Conservation (phyloP, 2,888 invertebrate genomes). For the Clivina fossor region DNA sequence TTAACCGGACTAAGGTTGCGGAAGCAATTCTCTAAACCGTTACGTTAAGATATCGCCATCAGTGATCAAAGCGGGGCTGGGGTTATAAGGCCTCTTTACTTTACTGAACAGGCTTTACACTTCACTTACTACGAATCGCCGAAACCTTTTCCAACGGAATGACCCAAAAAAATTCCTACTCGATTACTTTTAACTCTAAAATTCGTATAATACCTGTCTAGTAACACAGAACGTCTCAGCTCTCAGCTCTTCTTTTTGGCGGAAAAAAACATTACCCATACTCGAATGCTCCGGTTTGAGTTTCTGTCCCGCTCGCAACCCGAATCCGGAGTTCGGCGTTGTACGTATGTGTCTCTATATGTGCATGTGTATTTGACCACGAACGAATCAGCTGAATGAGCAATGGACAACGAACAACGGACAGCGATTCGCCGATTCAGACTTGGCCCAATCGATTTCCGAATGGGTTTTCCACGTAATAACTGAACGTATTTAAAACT, state of each 20-base stretch:
- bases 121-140: slow-evolving; percentile 20
- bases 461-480: slow-evolving; percentile 3
- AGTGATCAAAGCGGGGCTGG: slow-evolving; percentile 24
- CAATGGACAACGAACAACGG: too few relatives aligned
- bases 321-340: too few relatives aligned
- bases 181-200: slow-evolving; percentile 26
- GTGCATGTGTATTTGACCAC: too few relatives aligned
- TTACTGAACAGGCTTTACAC: slow-evolving; percentile 26
- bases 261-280: too few relatives aligned
- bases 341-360: too few relatives aligned
- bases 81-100: too few relatives aligned
- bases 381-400: too few relatives aligned
- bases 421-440: too few relatives aligned
- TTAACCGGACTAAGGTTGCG: slow-evolving; percentile 22
- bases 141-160: slow-evolving; percentile 25
- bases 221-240: slow-evolving; percentile 5
- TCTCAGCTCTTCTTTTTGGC: slow-evolving; percentile 4
- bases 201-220: slow-evolving; percentile 16
- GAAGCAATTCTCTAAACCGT: slow-evolving; percentile 26
- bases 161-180: slow-evolving; percentile 21
- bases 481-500: slow-evolving; percentile 1
- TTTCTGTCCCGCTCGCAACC: too few relatives aligned
- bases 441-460: slow-evolving; percentile 10
- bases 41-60: slow-evolving; percentile 28
- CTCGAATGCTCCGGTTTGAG: too few relatives aligned